Conservation (phyloP, 2,113 vertebrate genomes). For the Triplophysa dalaica region DNA sequence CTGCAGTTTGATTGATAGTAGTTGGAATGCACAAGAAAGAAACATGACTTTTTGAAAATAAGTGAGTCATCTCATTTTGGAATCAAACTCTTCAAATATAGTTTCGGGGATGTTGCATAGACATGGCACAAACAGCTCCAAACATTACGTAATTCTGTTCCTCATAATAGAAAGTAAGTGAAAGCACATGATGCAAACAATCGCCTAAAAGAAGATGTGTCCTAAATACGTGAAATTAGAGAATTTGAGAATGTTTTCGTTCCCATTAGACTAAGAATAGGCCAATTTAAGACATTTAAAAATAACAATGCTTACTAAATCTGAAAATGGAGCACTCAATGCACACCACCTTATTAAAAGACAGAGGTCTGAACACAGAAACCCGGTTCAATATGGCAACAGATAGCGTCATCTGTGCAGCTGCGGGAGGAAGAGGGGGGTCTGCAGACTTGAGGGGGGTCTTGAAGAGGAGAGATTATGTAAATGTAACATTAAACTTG, state of each 20-base stretch:
- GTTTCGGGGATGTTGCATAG: not conserved
- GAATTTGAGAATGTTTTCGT: constrained; percentile 44
- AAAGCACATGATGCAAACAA: constrained; percentile 36
- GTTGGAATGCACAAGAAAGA: too few relatives aligned
- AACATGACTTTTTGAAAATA: too few relatives aligned
- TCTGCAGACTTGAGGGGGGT: not conserved
- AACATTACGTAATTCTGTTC: constrained; percentile 32
- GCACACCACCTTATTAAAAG: not conserved
- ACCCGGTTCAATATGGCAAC: not conserved
- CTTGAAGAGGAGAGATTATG: constrained; percentile 3
- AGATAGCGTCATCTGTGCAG: not conserved
- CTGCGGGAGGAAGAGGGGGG: not conserved
- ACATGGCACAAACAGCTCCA: not conserved
- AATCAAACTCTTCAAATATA: not conserved
- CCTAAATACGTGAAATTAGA: constrained; percentile 57
- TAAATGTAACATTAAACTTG: constrained; percentile 2
- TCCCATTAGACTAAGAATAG: constrained; percentile 46
- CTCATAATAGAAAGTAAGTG: constrained; percentile 38
- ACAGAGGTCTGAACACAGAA: constrained; percentile 18
- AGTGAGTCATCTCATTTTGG: too few relatives aligned
- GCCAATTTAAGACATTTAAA: constrained; percentile 11
- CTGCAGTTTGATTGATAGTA: too few relatives aligned
- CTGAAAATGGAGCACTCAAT: constrained; percentile 43
- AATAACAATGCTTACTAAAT: constrained; percentile 48
- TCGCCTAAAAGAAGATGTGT: constrained; percentile 42